Evolutionary conservation across 2,888 invertebrate species (phyloP).

Genomic region (Acanthacorydalis orientalis): DNA sequence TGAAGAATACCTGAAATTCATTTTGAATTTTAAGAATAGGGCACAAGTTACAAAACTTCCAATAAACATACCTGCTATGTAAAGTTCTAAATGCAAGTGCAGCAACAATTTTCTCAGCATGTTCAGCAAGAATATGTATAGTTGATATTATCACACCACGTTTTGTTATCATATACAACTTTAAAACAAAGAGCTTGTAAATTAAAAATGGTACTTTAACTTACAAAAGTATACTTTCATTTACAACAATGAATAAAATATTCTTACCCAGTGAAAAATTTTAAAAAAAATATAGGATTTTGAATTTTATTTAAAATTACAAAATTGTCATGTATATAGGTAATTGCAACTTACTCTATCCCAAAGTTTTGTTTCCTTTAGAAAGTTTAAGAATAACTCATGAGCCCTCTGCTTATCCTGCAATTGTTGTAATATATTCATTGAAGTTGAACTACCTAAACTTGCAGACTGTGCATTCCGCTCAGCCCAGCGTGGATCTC

Average conservation of each 20-base stretch:
- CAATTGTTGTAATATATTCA: conserved; percentile 73
- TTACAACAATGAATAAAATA: too few relatives aligned
- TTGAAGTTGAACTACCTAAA: conserved; percentile 56
- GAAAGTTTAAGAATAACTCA: conserved; percentile 57
- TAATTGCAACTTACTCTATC: conserved; percentile 29
- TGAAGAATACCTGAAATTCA: background rate
- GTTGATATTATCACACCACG: conserved; percentile 24
- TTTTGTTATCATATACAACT: conserved; percentile 19
- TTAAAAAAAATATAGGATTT: too few relatives aligned
- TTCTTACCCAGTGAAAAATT: too few relatives aligned
- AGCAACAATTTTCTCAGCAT: conserved; percentile 65
- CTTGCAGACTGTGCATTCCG: conserved; percentile 25
- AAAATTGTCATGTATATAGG: too few relatives aligned
- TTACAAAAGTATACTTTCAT: too few relatives aligned
- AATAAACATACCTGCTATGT: conserved; percentile 29
- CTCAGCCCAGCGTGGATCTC: conserved; percentile 67
- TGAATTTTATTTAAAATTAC: too few relatives aligned
- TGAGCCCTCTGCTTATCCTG: conserved; percentile 75
- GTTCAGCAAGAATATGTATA: conserved; percentile 43
- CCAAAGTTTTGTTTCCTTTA: conserved; percentile 52
- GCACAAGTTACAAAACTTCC: background rate
- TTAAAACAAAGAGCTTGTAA: conserved; percentile 6
- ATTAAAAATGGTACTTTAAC: too few relatives aligned
- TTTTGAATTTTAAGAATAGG: too few relatives aligned
- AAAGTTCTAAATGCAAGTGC: conserved; percentile 51